Evolutionary conservation across 1,140 invertebrate species (phyloP).

Genomic region (Lucilia cuprina): DNA sequence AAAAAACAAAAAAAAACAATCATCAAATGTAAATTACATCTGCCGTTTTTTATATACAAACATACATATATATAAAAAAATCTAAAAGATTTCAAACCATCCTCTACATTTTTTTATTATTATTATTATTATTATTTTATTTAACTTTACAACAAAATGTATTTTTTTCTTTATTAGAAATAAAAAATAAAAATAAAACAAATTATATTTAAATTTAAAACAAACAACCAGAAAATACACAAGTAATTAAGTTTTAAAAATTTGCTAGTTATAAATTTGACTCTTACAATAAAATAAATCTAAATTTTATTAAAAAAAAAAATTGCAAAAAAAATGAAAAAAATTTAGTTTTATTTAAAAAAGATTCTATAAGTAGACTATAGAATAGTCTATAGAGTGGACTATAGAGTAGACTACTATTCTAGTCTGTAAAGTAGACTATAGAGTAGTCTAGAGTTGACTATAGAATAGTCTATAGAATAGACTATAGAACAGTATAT

Average conservation of each 20-base stretch:
- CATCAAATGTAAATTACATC: neutral
- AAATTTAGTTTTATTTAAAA: neutral
- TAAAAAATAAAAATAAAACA: neutral
- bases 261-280: conserved; percentile 22
- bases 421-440: no score
- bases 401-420: no score
- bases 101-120: neutral
- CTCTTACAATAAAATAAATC: conserved; percentile 12
- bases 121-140: conserved; percentile 23
- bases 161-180: no score
- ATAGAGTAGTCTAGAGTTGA: no score
- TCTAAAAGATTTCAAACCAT: neutral
- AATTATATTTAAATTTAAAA: neutral
- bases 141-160: neutral
- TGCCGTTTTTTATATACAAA: neutral
- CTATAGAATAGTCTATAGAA: no score
- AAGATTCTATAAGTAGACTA: no score
- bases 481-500: no score
- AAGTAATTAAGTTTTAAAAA: neutral
- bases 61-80: neutral
- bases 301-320: conserved; percentile 18
- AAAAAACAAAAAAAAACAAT: neutral
- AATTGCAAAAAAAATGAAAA: neutral
- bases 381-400: no score
- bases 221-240: neutral